Evolutionary conservation across 2,797 vertebrate species (phyloP), one percentile per base, ranked within the genome.

Genomic region (Gallirallus australis): DNA sequence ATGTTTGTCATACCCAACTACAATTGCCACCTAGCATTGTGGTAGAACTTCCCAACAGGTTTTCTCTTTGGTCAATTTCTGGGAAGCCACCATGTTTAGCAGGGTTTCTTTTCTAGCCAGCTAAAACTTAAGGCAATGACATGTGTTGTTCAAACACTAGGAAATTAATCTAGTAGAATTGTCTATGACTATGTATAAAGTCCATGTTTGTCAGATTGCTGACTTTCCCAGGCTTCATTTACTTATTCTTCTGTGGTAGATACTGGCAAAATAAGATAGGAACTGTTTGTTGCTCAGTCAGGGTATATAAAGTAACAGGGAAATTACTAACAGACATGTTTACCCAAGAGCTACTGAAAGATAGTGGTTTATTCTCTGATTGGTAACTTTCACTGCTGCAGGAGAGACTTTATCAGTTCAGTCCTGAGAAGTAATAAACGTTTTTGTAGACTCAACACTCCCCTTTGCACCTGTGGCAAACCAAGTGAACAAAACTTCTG

Each of bases 91-190:
- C 4, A 3, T 30, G 14, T 18, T 31, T 70, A 79, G 35, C 33
- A 57, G 18, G 9, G 15, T 45, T 60, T 90, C 23, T 53, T 84
- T 93, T 92, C 66, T 69, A 53, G 27, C 16, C 59, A 45, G 35
- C 42, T 65, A 0, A 84, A 31, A 24, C 47, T 40, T 69, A 77
- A 80, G 30, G 60, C 47, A 85, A 73, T 40, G 13, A 28, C 40
- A 70, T 12, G 10, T 63, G 31, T 69, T 86, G 37, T 89, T 94
- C 64, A 61, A 54, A 40, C 33, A 31, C 48, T 82, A 37, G 70
- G 82, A 82, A 94, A 90, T 90, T 89, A 81, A 90, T 47, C 56
- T 53, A 28, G 33, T 59, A 73, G 61, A 90, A 71, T 57, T 73
- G 14, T 77, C 60, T 72, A 4, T 28, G 10, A 59, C 45, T 86